Evolutionary conservation across 2,888 invertebrate species (phyloP).

Genomic region (Macaria notata): DNA sequence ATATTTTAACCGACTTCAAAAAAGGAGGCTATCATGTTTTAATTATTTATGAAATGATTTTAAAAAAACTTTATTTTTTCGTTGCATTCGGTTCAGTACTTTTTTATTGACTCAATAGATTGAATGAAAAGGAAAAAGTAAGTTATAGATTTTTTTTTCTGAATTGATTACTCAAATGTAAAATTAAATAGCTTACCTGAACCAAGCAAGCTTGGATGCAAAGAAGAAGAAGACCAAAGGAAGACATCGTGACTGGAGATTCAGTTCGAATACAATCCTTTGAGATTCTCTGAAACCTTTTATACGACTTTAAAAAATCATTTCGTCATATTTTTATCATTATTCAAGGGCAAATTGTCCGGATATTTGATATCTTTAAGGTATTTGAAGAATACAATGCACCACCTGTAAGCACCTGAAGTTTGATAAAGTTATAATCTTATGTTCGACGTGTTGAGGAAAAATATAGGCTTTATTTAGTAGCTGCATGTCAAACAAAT

Average conservation of each 20-base stretch:
- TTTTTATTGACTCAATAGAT: too few species aligned
- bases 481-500: too few species aligned
- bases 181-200: constrained; percentile 36
- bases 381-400: not conserved
- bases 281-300: not conserved
- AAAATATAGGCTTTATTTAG: not conserved
- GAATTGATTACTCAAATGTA: not conserved
- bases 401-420: not conserved
- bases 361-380: not conserved
- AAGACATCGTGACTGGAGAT: constrained; percentile 22
- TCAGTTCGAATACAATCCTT: constrained; percentile 3
- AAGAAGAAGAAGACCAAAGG: constrained; percentile 28
- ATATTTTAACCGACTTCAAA: too few species aligned
- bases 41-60: too few species aligned
- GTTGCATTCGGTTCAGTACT: too few species aligned
- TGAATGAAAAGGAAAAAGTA: too few species aligned
- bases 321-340: not conserved
- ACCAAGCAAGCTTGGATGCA: constrained; percentile 31
- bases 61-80: too few species aligned
- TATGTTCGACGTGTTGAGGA: not conserved
- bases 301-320: not conserved
- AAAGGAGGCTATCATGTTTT: too few species aligned
- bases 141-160: too few species aligned
- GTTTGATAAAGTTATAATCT: not conserved
- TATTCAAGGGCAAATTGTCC: not conserved